phyloP scores from a whole-genome alignment of 2,888 invertebrate species.

The Tipula lateralis region DNA sequence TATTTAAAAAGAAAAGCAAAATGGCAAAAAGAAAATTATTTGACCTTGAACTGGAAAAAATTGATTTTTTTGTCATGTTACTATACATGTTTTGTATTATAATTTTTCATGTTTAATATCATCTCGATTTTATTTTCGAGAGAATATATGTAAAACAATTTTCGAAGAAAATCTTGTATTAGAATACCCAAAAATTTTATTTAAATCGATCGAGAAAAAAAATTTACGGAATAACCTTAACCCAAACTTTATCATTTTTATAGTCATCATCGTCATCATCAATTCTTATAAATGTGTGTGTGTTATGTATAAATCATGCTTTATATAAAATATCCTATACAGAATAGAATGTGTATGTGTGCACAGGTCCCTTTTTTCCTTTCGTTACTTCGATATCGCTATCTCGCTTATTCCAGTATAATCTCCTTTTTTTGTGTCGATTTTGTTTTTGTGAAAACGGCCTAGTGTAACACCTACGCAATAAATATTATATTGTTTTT shows the following conservation, averaged over 20 bases:
- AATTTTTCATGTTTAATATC: not conserved
- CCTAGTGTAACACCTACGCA: not conserved
- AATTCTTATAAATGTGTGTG: not conserved
- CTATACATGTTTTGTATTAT: not conserved
- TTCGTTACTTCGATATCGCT: not conserved
- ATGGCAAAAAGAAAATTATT: not conserved
- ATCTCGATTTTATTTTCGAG: not conserved
- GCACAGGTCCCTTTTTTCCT: not conserved
- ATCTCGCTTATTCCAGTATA: not conserved
- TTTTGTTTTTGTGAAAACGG: not conserved
- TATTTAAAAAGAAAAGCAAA: not conserved
- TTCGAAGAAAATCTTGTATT: not conserved
- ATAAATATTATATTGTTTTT: not conserved
- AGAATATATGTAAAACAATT: not conserved
- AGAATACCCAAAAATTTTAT: not conserved
- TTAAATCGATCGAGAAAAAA: not conserved
- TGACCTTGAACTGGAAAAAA: conserved; percentile 11
- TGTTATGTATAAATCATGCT: not conserved
- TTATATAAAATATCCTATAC: not conserved
- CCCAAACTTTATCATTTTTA: conserved; percentile 1
- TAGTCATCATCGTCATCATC: not conserved
- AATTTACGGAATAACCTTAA: not conserved
- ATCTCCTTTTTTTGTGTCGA: not conserved
- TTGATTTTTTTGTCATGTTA: not conserved
- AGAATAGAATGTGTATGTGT: not conserved